Evolutionary conservation across 2,113 vertebrate species (phyloP).

Genomic region (Dascyllus trimaculatus): DNA sequence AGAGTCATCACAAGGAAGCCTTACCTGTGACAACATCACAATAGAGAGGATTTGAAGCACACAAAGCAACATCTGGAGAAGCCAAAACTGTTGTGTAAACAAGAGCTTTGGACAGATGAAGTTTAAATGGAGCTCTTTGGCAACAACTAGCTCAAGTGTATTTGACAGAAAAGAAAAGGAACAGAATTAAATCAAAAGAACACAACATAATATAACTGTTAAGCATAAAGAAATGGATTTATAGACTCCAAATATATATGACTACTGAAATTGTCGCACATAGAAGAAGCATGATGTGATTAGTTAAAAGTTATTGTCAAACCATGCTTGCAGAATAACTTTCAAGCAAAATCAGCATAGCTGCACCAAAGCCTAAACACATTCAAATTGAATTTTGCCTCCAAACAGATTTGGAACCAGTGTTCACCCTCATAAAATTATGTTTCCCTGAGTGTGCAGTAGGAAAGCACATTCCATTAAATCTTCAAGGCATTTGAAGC

Average conservation of each 20-base stretch:
- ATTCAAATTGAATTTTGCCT: slow-evolving; percentile 42
- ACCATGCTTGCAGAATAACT: slow-evolving; percentile 22
- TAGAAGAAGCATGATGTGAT: slow-evolving; percentile 4
- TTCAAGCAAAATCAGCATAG: slow-evolving; percentile 27
- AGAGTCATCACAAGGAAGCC: too few species aligned
- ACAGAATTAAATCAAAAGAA: too few species aligned
- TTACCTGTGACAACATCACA: too few species aligned
- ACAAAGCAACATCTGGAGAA: too few species aligned
- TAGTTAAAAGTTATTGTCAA: background rate
- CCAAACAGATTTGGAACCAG: slow-evolving; percentile 59
- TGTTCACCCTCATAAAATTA: slow-evolving; percentile 59
- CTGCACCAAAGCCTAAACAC: slow-evolving; percentile 51
- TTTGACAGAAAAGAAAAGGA: too few species aligned
- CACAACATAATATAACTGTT: too few species aligned
- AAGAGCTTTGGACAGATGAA: too few species aligned
- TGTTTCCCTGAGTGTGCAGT: slow-evolving; percentile 25
- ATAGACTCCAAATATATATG: background rate
- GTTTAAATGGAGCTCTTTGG: too few species aligned
- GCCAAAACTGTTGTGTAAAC: too few species aligned
- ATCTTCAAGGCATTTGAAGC: slow-evolving; percentile 37
- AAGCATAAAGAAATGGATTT: too few species aligned
- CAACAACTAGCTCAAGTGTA: too few species aligned
- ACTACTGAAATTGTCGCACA: background rate
- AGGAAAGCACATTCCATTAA: slow-evolving; percentile 46
- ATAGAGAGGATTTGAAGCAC: too few species aligned